Evolutionary conservation across 2,113 vertebrate genomes (phyloP), one percentile per base, ranked within the genome.

Genomic region (Petromus typicus): DNA sequence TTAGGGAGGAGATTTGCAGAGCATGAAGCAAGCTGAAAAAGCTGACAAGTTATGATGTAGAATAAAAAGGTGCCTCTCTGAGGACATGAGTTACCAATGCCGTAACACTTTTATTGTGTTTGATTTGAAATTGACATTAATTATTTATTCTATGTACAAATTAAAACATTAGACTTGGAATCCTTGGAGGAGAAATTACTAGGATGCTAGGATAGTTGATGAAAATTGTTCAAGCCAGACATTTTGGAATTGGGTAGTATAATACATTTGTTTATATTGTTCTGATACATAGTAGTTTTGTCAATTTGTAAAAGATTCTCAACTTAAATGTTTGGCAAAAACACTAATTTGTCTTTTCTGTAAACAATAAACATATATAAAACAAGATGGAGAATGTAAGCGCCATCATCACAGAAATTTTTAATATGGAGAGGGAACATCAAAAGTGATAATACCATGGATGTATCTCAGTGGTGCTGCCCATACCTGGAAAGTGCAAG

Each of bases 291-390:
- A 51, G 34, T 37, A 81, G 45, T 84, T 89, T 71, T 54, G 18
- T 66, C 93, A 76, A 89, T 85, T 93, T 69, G 37, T 87, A 76
- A 87, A 91, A 82, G 3, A 66, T 75, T 48, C 30, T 84, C 20
- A 59, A 86, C 48, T 73, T 79, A 71, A 81, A 83, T 69, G 2
- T 32, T 75, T 80, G 34, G 51, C 63, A 94, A 51, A 86, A 79
- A 76, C 7, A 61, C 16, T 37, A 88, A 45, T 67, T 57, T 66
- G 8, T 7, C 3, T 76, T 93, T 48, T 14, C 22, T 61, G 56
- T 54, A 80, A 81, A 94, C n/a, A 81, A 22, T 10, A 92, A 91
- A 92, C 34, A n/a, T n/a, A n/a, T n/a, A n/a, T n/a, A n/a, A n/a
- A n/a, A n/a, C n/a, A n/a, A n/a, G n/a, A n/a, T n/a, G n/a, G n/a